Percentiles rank a stretch among this genome's conserved stretches.
These are phyloP conservation scores for Netelia melanura DNA, from an alignment of 2,888 invertebrate species.

Conservation along the genomic window DNA sequence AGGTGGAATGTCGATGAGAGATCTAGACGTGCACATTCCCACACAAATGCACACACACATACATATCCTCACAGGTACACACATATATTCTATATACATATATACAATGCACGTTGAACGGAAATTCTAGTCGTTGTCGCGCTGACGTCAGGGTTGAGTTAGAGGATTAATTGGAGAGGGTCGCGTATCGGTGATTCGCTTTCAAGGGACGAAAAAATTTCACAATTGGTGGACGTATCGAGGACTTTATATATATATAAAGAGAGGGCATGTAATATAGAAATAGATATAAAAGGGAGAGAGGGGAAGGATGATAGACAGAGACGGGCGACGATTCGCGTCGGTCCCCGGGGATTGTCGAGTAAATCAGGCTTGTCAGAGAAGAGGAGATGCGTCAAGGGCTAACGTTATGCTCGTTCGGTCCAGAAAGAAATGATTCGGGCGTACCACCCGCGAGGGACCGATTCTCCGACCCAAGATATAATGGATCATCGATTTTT, in stretches of 20 bases:
- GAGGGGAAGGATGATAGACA: slow-evolving; percentile 34
- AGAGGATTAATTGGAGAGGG: slow-evolving; percentile 59
- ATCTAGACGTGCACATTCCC: neutral
- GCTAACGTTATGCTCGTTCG: slow-evolving; percentile 66
- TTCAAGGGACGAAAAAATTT: slow-evolving; percentile 51
- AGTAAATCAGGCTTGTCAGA: slow-evolving; percentile 75
- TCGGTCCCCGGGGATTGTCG: slow-evolving; percentile 67
- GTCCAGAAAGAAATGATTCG: slow-evolving; percentile 75
- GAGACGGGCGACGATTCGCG: slow-evolving; percentile 64
- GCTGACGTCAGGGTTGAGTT: slow-evolving; percentile 2
- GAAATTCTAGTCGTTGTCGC: slow-evolving; percentile 48
- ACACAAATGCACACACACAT: neutral
- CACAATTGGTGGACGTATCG: slow-evolving; percentile 42
- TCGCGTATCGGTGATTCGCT: slow-evolving; percentile 18
- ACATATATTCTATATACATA: neutral
- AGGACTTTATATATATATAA: slow-evolving; percentile 9
- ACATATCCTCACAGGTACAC: neutral
- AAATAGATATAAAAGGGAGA: no score
- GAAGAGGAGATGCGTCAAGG: slow-evolving; percentile 63
- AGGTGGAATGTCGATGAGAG: slow-evolving; percentile 37
- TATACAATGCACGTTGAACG: slow-evolving; percentile 33
- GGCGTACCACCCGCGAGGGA: slow-evolving; percentile 72
- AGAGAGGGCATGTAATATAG: no score
- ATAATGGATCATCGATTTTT: slow-evolving; percentile 70
- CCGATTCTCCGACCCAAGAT: slow-evolving; percentile 62